Evolutionary conservation across 2,113 vertebrate species (phyloP), one percentile per base, ranked within the genome.

Genomic region (Cnemophilus loriae): DNA sequence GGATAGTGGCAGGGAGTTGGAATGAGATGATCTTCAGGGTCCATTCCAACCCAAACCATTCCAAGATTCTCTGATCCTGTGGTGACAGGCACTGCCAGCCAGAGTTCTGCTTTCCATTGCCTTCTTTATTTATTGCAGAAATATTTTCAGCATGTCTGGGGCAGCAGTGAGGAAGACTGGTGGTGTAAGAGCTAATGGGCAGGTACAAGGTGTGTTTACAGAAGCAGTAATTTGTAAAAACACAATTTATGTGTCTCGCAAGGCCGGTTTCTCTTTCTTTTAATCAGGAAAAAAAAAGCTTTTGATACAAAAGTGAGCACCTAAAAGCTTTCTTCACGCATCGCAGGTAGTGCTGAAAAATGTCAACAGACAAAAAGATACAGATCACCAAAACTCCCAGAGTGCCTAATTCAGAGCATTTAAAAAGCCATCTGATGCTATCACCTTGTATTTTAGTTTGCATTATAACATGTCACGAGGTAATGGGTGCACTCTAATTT

Each of bases 401-500:
- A 63, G 61, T 59, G 13, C 4, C 1, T 71, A 57, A 83, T 73
- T 85, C 75, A 57, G 88, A 42, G 27, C 61, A 68, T 87, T 93
- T 85, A 73, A 90, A 83, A 94, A 94, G 8, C 70, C 70, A 61
- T 88, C 79, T 87, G 82, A 85, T 89, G 13, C 41, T 57, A 76
- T 87, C 84, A 65, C 22, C 6, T 10, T 4, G 63, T 52, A n/a
- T 73, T 95, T 96, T 86, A 85, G 64, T 84, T 95, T 88, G 16
- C 73, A 55, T 90, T 85, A 77, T 39, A 77, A 65, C 50, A 74
- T 63, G 35, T 73, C 82, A 52, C 21, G 61, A 84, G 70, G 42
- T 80, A 74, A 69, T 52, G 55, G 50, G 33, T 35, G 37, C n/a
- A 13, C 63, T 78, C 9, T 30, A 73, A 87, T 79, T 89, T 76